These are phyloP conservation scores for Zele albiditarsus DNA, from an alignment of 2,888 invertebrate genomes.

Conservation along the genomic window DNA sequence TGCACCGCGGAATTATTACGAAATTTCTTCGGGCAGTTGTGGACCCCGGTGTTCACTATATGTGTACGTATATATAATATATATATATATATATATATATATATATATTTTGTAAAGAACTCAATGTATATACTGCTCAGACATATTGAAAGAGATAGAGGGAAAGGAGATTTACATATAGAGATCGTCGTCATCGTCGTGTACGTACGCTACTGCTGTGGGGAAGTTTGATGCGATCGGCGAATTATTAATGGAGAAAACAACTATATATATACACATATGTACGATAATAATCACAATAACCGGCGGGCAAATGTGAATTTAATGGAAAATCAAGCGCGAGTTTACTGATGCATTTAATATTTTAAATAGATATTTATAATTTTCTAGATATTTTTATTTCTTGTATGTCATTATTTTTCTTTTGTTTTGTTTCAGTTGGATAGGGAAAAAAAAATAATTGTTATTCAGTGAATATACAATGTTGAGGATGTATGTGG, in stretches of 20 bases:
- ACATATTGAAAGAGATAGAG: not conserved
- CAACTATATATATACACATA: slow-evolving; percentile 36
- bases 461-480: not conserved
- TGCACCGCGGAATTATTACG: slow-evolving; percentile 66
- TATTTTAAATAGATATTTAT: slow-evolving; percentile 12
- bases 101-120: not conserved
- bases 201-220: not conserved
- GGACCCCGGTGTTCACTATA: slow-evolving; percentile 49
- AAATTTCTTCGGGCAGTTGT: slow-evolving; percentile 61
- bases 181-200: slow-evolving; percentile 33
- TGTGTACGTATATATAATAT: not conserved
- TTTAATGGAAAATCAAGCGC: slow-evolving; percentile 23
- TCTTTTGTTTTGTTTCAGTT: not conserved
- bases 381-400: not conserved
- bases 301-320: slow-evolving; percentile 35
- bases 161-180: slow-evolving; percentile 27
- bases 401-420: not conserved
- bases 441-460: not conserved
- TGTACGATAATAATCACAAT: slow-evolving; percentile 55
- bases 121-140: not conserved
- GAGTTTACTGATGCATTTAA: slow-evolving; percentile 12
- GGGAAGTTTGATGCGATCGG: slow-evolving; percentile 51
- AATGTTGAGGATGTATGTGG: not conserved
- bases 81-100: slow-evolving; percentile 6
- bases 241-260: slow-evolving; percentile 61